Percentiles rank a stretch among this genome's conserved stretches.
Evolutionary conservation across 2,797 vertebrate species (phyloP).

Genomic region (Atherinosoma microstoma): DNA sequence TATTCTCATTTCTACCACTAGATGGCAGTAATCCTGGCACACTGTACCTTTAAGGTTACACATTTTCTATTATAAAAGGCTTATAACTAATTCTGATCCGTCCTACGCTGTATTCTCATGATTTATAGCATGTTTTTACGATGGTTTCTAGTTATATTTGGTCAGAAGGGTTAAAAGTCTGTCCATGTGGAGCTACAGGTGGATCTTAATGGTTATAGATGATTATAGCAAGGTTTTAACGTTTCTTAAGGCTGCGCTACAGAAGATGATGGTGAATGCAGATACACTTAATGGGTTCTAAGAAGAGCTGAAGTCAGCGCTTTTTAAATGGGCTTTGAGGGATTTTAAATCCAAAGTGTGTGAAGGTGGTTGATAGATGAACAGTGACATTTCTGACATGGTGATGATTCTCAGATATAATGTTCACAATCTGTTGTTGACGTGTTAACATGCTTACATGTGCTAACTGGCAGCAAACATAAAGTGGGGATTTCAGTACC

Average conservation of each 20-base stretch:
- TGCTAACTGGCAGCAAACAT: conserved; percentile 1
- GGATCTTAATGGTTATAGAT: not conserved
- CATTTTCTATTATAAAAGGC: too few species aligned
- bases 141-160: too few species aligned
- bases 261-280: too few species aligned
- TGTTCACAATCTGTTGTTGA: not conserved
- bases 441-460: conserved; percentile 1
- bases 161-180: not conserved
- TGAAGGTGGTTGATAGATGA: not conserved
- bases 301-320: not conserved
- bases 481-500: not conserved
- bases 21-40: not conserved
- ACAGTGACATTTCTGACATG: not conserved
- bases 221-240: not conserved
- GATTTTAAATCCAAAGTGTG: not conserved
- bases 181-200: not conserved
- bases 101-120: too few species aligned
- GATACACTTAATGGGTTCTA: too few species aligned
- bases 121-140: too few species aligned
- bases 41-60: too few species aligned
- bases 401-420: not conserved
- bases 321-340: not conserved
- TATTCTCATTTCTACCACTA: not conserved
- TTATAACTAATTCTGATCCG: too few species aligned
- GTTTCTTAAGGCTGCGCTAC: not conserved